Percentiles rank a stretch among this genome's conserved stretches.
Conservation (phyloP, 2,113 vertebrate genomes). For the Anser cygnoides region DNA sequence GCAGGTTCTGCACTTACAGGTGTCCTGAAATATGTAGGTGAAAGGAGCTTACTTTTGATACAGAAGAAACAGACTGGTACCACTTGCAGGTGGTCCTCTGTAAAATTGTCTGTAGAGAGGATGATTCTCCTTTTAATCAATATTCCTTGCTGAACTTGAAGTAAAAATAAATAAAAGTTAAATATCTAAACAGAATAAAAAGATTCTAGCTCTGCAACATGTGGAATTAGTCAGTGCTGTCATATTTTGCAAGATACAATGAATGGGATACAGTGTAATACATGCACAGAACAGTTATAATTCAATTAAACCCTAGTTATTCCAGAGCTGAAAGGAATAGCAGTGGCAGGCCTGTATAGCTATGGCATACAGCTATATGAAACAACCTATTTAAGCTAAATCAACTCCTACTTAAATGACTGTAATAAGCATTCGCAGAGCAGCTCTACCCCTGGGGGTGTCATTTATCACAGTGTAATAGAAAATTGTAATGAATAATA, state of each 20-base stretch:
- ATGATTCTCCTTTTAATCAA: background rate
- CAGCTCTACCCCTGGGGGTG: slow-evolving; percentile 85
- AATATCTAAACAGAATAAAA: slow-evolving; percentile 44
- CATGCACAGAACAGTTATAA: slow-evolving; percentile 82
- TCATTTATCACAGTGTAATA: slow-evolving; percentile 94
- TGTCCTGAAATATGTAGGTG: background rate
- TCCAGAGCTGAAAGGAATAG: slow-evolving; percentile 78
- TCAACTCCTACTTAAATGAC: slow-evolving; percentile 93
- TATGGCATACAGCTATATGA: slow-evolving; percentile 75
- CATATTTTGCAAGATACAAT: slow-evolving; percentile 80
- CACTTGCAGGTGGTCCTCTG: background rate
- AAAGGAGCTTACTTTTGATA: background rate
- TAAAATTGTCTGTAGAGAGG: background rate
- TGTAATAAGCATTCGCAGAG: slow-evolving; percentile 86
- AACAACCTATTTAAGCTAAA: slow-evolving; percentile 96
- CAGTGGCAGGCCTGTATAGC: slow-evolving; percentile 81
- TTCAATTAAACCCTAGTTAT: slow-evolving; percentile 88
- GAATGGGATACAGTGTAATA: slow-evolving; percentile 80
- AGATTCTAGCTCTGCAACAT: background rate
- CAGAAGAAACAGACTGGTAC: rapidly evolving
- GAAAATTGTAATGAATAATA: slow-evolving; percentile 93
- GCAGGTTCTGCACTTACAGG: background rate
- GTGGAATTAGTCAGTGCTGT: slow-evolving; percentile 74
- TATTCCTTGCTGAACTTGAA: slow-evolving; percentile 30
- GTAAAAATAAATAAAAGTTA: slow-evolving; percentile 31